These are phyloP conservation scores for Porites lutea DNA, from an alignment of 64 coral and sea anemone genomes.

Conservation along the genomic window DNA sequence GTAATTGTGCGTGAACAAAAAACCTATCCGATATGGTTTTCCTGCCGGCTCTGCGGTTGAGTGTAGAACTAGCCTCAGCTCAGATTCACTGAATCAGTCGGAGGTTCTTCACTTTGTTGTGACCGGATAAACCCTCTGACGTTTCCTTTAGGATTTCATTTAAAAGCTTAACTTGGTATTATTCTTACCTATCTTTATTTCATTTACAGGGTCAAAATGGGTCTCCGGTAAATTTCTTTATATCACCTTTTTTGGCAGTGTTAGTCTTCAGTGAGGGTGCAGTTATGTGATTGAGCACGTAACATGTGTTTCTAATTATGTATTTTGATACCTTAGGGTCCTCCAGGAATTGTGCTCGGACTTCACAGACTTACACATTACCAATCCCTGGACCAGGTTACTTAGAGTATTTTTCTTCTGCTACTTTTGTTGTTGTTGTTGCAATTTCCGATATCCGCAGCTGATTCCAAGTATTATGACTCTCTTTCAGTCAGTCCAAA, in stretches of 20 bases:
- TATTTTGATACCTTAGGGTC: constrained; percentile 47
- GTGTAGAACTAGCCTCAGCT: too few relatives aligned
- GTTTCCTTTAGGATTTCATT: too few relatives aligned
- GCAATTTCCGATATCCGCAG: background rate
- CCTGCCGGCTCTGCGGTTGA: too few relatives aligned
- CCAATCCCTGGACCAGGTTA: constrained; percentile 45
- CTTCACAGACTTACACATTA: constrained; percentile 49
- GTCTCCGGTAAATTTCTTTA: constrained; percentile 54
- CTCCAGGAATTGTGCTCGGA: constrained; percentile 66
- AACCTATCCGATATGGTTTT: too few relatives aligned
- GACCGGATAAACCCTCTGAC: too few relatives aligned
- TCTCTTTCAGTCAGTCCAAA: constrained; percentile 7
- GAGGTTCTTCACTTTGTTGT: too few relatives aligned
- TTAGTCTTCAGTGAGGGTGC: background rate
- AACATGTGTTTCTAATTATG: background rate
- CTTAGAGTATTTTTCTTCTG: background rate
- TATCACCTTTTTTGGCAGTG: background rate
- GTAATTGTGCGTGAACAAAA: too few relatives aligned
- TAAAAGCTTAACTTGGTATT: too few relatives aligned
- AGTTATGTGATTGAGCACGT: background rate
- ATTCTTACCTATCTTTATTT: constrained; percentile 29
- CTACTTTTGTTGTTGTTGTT: background rate
- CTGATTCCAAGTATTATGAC: too few relatives aligned
- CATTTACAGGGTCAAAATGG: constrained; percentile 59
- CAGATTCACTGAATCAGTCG: too few relatives aligned